Base-by-base conservation (phyloP, 2,113 vertebrate genomes). In the Gallinago media region DNA sequence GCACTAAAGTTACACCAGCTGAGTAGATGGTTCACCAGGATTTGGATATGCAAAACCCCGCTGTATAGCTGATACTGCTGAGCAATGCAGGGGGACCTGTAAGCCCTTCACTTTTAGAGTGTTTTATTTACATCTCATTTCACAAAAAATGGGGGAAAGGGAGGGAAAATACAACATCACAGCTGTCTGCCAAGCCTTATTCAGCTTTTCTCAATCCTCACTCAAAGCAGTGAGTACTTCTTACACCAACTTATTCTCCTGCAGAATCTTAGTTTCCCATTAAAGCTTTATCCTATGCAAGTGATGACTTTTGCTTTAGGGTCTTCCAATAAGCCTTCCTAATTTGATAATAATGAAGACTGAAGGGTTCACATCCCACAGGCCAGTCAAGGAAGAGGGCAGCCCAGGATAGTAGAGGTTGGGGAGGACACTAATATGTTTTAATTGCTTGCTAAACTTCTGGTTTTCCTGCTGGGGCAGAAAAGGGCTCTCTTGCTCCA, bases 321-420 rank as follows among this genome's bases (percentile, higher is more conserved):
- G 72, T 71, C 42, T 32, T 88, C 47, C 91, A 81, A 72, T 68
- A 84, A 84, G 32, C 85, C 44, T 73, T 86, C 38, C 49, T 95
- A 90, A 94, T 90, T 55, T 81, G 92, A 94, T 52, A 88, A 59
- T 92, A 92, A 92, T 56, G 63, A 81, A 86, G 52, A n/a, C 34
- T 68, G 88, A 96, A 94, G 34, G 65, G 36, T 86, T 94, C 47
- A 74, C 23, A 77, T 77, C 55, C 90, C 14, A 5, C 34, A 75
- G 83, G 72, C 72, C 94, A 81, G 61, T 17, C 56, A 90, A 94
- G 61, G 38, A 90, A 90, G 38, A 85, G 74, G 63, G 82, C 63
- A 95, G 62, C 22, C 58, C 55, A 73, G 71, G 78, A 79, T 32
- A 79, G 66, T 17, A 54, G 59, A 92, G 46, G 31, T 1, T 93